Conservation (phyloP, 2,888 invertebrate species). For the Archips xylosteana region DNA sequence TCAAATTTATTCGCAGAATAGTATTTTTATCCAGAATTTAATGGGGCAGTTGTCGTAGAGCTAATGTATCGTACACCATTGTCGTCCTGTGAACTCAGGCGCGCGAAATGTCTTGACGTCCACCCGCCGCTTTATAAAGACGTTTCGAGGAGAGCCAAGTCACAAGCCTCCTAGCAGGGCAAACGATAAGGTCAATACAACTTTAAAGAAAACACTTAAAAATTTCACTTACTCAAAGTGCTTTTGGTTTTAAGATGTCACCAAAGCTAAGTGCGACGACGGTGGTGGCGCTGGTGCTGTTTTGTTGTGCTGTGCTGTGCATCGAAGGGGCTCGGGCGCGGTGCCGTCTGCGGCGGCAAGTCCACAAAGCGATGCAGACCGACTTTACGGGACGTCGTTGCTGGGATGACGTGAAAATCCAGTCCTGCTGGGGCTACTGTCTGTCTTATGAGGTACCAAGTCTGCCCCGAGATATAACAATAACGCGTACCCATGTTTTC, state of each 20-base stretch:
- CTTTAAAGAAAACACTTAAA: background rate
- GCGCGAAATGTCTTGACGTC: conserved; percentile 76
- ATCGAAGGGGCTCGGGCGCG: conserved; percentile 57
- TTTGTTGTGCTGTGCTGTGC: conserved; percentile 57
- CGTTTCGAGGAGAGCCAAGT: conserved; percentile 47
- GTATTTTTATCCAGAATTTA: conserved; percentile 66
- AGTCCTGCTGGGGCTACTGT: conserved; percentile 94
- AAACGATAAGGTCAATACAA: conserved; percentile 50
- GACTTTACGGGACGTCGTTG: conserved; percentile 89
- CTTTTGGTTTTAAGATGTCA: conserved; percentile 22
- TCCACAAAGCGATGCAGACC: conserved; percentile 75
- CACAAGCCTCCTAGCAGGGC: conserved; percentile 57
- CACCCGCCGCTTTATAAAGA: conserved; percentile 69
- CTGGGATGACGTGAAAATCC: conserved; percentile 91
- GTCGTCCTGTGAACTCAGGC: conserved; percentile 64
- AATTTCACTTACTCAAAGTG: background rate
- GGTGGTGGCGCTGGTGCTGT: conserved; percentile 55
- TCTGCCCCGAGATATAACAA: too few species aligned
- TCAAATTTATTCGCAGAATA: conserved; percentile 64
- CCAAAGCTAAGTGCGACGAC: conserved; percentile 47
- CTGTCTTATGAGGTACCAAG: conserved; percentile 91
- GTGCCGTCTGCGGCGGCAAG: conserved; percentile 69
- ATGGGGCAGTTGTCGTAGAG: conserved; percentile 58
- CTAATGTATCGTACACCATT: conserved; percentile 73
- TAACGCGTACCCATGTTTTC: too few species aligned